Evolutionary conservation across 2,113 vertebrate genomes (phyloP), one percentile per base, ranked within the genome.

Genomic region (Pelecanoides urinatrix): DNA sequence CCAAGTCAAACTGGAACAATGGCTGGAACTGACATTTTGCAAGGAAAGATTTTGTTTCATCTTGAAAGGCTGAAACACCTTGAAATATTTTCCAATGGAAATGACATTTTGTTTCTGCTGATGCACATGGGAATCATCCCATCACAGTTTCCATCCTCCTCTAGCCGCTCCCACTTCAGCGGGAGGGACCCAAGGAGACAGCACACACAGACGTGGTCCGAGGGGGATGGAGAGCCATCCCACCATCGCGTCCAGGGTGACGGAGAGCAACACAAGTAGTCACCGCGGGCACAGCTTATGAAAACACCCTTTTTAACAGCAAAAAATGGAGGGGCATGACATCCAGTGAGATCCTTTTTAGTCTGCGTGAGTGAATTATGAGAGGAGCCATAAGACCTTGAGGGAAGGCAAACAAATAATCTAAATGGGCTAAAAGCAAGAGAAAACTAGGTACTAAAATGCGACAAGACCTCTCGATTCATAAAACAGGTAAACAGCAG

Each of bases 1-100:
- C 16, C 40, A 7, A n/a, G 42, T 84, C 2, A 1, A 86, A 21
- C 15, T 86, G 94, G 61, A 97, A 97, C 96, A 97, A 96, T 95
- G 95, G 81, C 79, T 95, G 96, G 90, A 96, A 95, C 89, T 11
- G 7, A 85, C 55, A 59, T 45, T 86, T 80, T 95, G 75, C 67
- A 44, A 80, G 58, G 90, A 4, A 74, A 77, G 88, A 44, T 92
- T 96, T 67, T 88, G 75, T 90, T 93, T 80, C 86, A 52, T 92
- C 94, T 93, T 77, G 62, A 90, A 88, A 93, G 40, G 40, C 40
- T 86, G 88, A 75, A 94, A 79, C 96, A 96, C 92, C 94, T 96
- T 88, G 72, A 88, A 84, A 94, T 84, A 91, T 77, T 96, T 97
- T 92, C 95, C 94, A 32, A 5, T 96, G 94, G 95, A 97, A 96